Base-by-base conservation (phyloP, 1,140 invertebrate genomes). In the Schlechtendalia chinensis region DNA sequence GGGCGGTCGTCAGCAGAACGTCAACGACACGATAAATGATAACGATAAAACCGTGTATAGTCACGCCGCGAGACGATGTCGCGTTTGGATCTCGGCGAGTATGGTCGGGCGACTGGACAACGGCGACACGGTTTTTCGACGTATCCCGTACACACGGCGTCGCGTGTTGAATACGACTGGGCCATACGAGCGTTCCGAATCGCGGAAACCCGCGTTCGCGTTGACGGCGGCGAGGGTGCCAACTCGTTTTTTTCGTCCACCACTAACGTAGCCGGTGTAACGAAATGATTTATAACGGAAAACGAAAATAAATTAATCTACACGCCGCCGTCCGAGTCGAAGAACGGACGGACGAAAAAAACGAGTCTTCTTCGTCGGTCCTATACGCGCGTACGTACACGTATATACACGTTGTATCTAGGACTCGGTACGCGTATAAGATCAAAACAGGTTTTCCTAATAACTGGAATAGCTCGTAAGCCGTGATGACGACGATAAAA, bases 401-500 rank as follows among this genome's bases (percentile, higher is more conserved):
- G 29, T 39, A 39, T 8, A 39, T 8, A 39, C 32, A 39, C 32
- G 11, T 47, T 58, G 10, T 14, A 53, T 54, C 53, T 53, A 72
- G 32, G 3, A 39, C 3, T 8, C 3, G 32, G 32, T 39, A 39
- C 32, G 32, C 32, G 32, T 39, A 39, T 8, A 39, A 39, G 8
- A 39, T 39, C 3, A 75, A 77, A 77, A 77, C 74, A 24, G 74
- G 74, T 77, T 77, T 77, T 27, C 32, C 50, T 58, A 39, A 45
- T 61, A 47, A 77, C 56, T 45, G 74, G 74, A 77, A 77, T 77
- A 59, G 74, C 24, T 77, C 24, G 56, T 77, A 77, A 77, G 32
- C 8, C 8, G 32, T 39, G 8, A 39, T 39, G 8, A 39, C 8
- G 8, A 39, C 8, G 8, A n/a, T n/a, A 39, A 39, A 39, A 39